Evolutionary conservation across 2,113 vertebrate species (phyloP), one percentile per base, ranked within the genome.

Genomic region (Haemorhous mexicanus): DNA sequence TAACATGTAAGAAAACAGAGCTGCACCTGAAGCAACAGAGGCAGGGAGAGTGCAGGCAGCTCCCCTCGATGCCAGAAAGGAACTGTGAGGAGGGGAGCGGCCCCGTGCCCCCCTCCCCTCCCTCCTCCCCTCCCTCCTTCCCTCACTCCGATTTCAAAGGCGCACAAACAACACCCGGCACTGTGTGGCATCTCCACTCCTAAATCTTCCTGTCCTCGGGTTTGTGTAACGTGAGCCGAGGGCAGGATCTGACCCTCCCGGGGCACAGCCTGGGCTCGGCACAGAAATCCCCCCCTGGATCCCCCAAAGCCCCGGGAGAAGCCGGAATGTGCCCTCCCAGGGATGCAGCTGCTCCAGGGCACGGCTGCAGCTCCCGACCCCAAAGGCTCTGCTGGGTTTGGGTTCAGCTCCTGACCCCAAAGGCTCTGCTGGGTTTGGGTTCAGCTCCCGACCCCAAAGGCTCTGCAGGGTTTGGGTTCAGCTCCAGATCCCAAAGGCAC

Each of bases 11-110:
- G 97, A 98, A 98, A 98, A 98, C 97, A 97, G 62, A 96, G 95
- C 97, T 94, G 97, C 98, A 98, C 98, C 98, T 98, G 98, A 98
- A 98, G 98, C 98, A 98, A 98, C 98, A 98, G 97, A 97, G 97
- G 97, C 97, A 43, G 44, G 46, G 95, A 41, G 95, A 88, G 91
- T 43, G 39, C 92, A 27, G 93, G 96, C 96, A 95, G 91, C 89
- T 96, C 94, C 97, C 95, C 94, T 88, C 76, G 7, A 64, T 53
- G 87, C 96, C 96, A 96, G 93, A 92, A 76, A 93, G 97, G 95
- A 96, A 83, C 97, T 78, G 97, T 93, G 97, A 90, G 97, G 93
- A 96, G 95, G 95, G 96, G 91, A 77, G 72, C 76, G 78, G 95
- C 96, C 95, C 74, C 61, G 82, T 52, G 97, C 89, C 96, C 95